Evolutionary conservation across 2,888 invertebrate genomes (phyloP).

Genomic region (Anarsia innoxiella): DNA sequence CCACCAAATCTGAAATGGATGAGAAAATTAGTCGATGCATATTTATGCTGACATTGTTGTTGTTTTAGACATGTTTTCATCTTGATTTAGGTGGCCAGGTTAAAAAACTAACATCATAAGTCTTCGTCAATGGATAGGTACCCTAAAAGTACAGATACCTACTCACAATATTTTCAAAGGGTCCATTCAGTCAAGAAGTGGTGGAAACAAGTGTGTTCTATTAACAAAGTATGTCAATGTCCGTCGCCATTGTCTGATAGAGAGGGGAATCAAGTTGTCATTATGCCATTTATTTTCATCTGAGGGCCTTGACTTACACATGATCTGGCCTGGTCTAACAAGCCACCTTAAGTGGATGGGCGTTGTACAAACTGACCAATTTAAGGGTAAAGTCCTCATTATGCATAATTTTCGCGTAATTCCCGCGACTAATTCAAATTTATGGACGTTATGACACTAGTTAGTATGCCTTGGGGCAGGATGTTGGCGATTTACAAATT

Average conservation of each 20-base stretch:
- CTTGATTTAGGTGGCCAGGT: too few relatives aligned
- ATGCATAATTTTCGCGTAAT: constrained; percentile 60
- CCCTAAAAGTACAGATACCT: too few relatives aligned
- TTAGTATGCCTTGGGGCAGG: constrained; percentile 66
- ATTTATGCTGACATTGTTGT: too few relatives aligned
- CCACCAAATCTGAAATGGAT: constrained; percentile 85
- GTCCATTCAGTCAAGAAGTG: too few relatives aligned
- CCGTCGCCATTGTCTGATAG: constrained; percentile 12
- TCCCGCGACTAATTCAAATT: constrained; percentile 61
- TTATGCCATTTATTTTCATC: constrained; percentile 25
- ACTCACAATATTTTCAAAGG: too few relatives aligned
- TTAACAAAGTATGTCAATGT: constrained; percentile 10
- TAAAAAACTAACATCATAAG: too few relatives aligned
- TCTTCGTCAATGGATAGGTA: too few relatives aligned
- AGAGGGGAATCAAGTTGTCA: constrained; percentile 23
- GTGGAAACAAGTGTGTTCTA: too few relatives aligned
- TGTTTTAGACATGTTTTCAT: too few relatives aligned
- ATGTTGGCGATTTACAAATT: constrained; percentile 72
- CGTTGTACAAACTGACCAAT: constrained; percentile 18
- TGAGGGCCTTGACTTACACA: constrained; percentile 18
- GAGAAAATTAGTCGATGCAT: constrained; percentile 4
- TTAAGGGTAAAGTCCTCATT: constrained; percentile 30
- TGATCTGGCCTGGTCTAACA: too few relatives aligned
- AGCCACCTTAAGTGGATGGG: constrained; percentile 20
- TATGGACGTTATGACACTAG: constrained; percentile 54